Conservation (phyloP, 2,888 invertebrate genomes). For the Seladonia tumulorum region DNA sequence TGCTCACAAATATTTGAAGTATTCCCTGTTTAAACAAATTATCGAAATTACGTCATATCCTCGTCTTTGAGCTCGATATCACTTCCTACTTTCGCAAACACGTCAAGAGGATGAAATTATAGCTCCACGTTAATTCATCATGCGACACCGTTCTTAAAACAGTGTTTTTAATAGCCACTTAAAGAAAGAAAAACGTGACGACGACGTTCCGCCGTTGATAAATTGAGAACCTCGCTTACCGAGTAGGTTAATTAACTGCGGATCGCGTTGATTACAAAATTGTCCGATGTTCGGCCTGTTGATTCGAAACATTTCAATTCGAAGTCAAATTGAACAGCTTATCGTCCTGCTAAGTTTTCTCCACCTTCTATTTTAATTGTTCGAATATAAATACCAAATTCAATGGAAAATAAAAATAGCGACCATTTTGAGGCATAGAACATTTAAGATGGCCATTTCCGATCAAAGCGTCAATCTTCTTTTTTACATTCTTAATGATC, state of each 20-base stretch:
- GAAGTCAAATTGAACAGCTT: too few species aligned
- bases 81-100: constrained; percentile 22
- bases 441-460: too few species aligned
- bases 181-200: neutral
- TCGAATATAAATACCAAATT: too few species aligned
- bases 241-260: neutral
- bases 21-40: constrained; percentile 60
- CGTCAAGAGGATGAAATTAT: neutral
- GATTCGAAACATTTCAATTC: too few species aligned
- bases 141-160: neutral
- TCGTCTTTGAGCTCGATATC: constrained; percentile 10
- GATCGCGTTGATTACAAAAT: neutral
- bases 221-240: neutral
- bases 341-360: too few species aligned
- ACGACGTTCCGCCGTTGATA: too few species aligned
- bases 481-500: too few species aligned
- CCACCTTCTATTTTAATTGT: too few species aligned
- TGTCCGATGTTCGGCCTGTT: neutral
- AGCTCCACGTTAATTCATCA: neutral
- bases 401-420: too few species aligned
- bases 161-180: constrained; percentile 6
- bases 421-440: too few species aligned
- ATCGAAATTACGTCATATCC: constrained; percentile 43
- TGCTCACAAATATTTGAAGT: constrained; percentile 62
- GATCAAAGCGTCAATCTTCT: too few species aligned